A percentile compares a stretch with the other conserved stretches of the same genome.
phyloP scores from a whole-genome alignment of 2,888 invertebrate species.

The Orchestes rusci region DNA sequence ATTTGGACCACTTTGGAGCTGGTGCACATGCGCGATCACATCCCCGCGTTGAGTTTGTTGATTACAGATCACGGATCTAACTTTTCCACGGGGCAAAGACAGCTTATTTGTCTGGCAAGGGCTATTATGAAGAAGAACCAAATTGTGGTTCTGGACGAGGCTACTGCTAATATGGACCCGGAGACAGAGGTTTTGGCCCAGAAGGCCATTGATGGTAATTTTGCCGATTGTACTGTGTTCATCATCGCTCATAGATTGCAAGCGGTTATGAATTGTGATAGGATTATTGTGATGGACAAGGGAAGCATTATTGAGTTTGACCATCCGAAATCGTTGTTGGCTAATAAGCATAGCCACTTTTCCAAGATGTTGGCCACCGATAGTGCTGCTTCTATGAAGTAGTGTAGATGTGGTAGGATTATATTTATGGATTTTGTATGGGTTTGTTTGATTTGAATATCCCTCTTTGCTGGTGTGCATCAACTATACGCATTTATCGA shows the following conservation, averaged over 20 bases:
- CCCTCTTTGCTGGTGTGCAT: no score
- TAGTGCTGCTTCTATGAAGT: no score
- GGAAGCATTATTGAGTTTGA: conserved; percentile 40
- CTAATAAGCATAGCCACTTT: conserved; percentile 30
- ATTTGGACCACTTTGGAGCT: conserved; percentile 36
- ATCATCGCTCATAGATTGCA: conserved; percentile 44
- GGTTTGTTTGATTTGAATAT: no score
- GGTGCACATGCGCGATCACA: conserved; percentile 40
- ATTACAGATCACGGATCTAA: conserved; percentile 30
- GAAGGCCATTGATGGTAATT: conserved; percentile 47
- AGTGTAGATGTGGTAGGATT: no score
- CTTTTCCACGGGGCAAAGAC: conserved; percentile 45
- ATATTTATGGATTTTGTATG: no score
- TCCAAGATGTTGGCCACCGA: conserved; percentile 29
- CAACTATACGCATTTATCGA: no score
- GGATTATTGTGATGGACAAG: conserved; percentile 49
- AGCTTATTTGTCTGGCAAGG: conserved; percentile 51
- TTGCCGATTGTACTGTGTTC: conserved; percentile 48
- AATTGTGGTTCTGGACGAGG: conserved; percentile 51
- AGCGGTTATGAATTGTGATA: conserved; percentile 52
- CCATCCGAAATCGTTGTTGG: conserved; percentile 28
- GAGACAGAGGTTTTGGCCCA: conserved; percentile 49
- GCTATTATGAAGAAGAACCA: conserved; percentile 48
- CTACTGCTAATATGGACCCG: conserved; percentile 51
- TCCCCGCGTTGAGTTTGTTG: conserved; percentile 34